Conservation (phyloP, 1,140 invertebrate genomes). For the Neodiprion virginianus region DNA sequence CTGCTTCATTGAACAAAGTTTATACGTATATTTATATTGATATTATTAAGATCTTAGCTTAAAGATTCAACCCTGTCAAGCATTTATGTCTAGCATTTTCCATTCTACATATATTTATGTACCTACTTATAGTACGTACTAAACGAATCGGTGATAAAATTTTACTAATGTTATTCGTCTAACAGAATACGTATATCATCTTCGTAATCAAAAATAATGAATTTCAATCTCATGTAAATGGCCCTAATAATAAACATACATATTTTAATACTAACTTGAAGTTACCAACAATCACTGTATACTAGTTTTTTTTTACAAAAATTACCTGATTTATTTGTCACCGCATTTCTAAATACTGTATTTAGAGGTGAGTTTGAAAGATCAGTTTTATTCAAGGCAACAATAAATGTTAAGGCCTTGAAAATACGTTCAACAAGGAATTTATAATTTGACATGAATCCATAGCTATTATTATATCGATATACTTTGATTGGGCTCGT, state of each 20-base stretch:
- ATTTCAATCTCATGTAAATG: neutral
- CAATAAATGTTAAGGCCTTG: neutral
- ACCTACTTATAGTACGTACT: neutral
- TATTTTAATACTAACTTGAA: conserved; percentile 9
- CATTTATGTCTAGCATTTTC: neutral
- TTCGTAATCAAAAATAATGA: neutral
- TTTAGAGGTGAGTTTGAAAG: neutral
- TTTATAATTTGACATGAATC: neutral
- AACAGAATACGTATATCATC: neutral
- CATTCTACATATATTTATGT: neutral
- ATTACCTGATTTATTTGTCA: neutral
- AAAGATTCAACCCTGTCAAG: neutral
- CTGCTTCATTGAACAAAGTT: neutral
- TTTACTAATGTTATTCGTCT: neutral
- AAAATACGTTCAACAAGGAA: neutral
- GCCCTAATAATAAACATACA: neutral
- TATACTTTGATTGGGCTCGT: neutral
- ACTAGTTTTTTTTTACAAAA: neutral
- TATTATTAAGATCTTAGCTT: neutral
- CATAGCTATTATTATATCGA: too few species aligned
- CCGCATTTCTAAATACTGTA: neutral
- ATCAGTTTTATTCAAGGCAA: neutral
- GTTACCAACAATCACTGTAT: too few species aligned
- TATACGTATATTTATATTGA: neutral
- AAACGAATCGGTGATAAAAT: neutral